Percentiles rank a stretch among this genome's conserved stretches.
These are phyloP conservation scores for Pempheris klunzingeri DNA, from an alignment of 2,797 vertebrate genomes.

Conservation along the genomic window DNA sequence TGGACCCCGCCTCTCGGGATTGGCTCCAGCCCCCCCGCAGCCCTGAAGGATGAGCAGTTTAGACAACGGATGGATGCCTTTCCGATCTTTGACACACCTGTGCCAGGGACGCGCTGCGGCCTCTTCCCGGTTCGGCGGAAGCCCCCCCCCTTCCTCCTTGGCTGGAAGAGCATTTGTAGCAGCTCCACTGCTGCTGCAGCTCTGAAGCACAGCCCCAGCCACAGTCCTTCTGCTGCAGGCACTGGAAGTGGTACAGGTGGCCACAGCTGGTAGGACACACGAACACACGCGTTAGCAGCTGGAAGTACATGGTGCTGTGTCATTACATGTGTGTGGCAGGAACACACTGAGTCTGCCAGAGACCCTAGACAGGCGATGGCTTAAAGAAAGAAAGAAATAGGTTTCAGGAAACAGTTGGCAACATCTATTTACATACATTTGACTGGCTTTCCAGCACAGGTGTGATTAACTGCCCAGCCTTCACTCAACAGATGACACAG, in stretches of 20 bases:
- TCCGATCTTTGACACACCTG: too few relatives aligned
- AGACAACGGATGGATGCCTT: too few relatives aligned
- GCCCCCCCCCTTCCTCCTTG: conserved; percentile 85
- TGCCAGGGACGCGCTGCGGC: conserved; percentile 84
- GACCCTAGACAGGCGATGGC: too few relatives aligned
- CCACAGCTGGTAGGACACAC: conserved; percentile 89
- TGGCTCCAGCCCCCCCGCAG: too few relatives aligned
- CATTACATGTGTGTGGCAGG: not conserved
- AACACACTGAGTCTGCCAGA: not conserved
- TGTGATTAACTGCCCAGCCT: too few relatives aligned
- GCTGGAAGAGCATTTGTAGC: conserved; percentile 93
- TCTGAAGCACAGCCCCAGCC: conserved; percentile 80
- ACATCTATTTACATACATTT: too few relatives aligned
- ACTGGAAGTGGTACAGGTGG: conserved; percentile 95
- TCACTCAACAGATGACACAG: too few relatives aligned
- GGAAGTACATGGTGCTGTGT: not conserved
- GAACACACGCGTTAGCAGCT: conserved; percentile 1
- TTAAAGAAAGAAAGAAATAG: too few relatives aligned
- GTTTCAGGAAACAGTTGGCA: too few relatives aligned
- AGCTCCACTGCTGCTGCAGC: conserved; percentile 89
- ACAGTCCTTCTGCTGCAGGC: conserved; percentile 92
- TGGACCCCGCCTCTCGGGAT: too few relatives aligned
- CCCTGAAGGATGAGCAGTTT: too few relatives aligned
- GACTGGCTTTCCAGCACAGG: too few relatives aligned
- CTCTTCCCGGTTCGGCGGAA: conserved; percentile 78